These are phyloP conservation scores for Turritopsis dohrnii DNA, from an alignment of 30 jellyfish, hydroid and myxozoan species.

Conservation along the genomic window DNA sequence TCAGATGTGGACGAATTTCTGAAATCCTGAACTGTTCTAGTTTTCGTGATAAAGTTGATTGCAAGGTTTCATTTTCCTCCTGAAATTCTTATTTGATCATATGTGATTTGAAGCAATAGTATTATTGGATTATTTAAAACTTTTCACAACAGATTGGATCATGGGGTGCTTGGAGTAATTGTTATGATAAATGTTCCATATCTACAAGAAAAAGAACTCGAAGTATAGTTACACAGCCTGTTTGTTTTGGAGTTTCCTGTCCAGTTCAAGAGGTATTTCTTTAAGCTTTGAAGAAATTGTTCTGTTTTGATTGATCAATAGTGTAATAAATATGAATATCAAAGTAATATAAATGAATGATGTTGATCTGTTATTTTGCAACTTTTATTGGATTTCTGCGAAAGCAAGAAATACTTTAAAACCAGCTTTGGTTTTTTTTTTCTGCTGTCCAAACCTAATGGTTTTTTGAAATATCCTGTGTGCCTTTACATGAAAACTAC, in stretches of 20 bases:
- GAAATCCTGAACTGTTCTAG: conserved; percentile 52
- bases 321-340: too few species aligned
- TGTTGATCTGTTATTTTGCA: not conserved
- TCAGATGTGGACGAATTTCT: conserved; percentile 46
- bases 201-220: conserved; percentile 50
- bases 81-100: too few species aligned
- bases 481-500: too few species aligned
- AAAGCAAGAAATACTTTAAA: too few species aligned
- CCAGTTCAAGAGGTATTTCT: conserved; percentile 59
- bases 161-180: conserved; percentile 68
- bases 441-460: too few species aligned
- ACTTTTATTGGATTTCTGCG: too few species aligned
- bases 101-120: not conserved
- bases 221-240: conserved; percentile 25
- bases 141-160: conserved; percentile 43
- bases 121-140: too few species aligned
- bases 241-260: conserved; percentile 67
- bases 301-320: too few species aligned
- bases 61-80: conserved; percentile 40
- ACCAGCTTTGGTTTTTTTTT: too few species aligned
- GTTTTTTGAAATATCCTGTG: too few species aligned
- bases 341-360: not conserved
- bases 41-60: conserved; percentile 58
- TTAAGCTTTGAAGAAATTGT: too few species aligned
- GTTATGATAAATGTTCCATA: conserved; percentile 44